A percentile compares a stretch with the other conserved stretches of the same genome.
These are phyloP conservation scores for Rana temporaria DNA, from an alignment of 2,113 vertebrate genomes.

Conservation along the genomic window DNA sequence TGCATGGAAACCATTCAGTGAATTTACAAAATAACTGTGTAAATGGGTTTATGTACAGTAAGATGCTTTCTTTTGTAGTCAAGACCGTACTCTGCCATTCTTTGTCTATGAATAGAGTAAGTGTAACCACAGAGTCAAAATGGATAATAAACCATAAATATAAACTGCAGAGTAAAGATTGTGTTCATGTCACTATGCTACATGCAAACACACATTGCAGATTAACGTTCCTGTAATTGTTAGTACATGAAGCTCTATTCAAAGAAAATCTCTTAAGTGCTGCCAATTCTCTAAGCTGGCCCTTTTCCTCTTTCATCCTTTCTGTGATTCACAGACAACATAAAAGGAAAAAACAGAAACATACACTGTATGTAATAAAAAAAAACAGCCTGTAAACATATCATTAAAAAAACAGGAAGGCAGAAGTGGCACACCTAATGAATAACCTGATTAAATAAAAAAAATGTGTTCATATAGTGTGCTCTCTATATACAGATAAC, in stretches of 20 bases:
- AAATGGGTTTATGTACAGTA: constrained; percentile 18
- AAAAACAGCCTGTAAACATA: not conserved
- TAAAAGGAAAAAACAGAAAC: not conserved
- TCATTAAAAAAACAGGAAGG: too few relatives aligned
- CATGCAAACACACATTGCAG: not conserved
- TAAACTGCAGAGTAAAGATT: constrained; percentile 28
- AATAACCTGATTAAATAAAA: too few relatives aligned
- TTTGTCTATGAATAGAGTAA: not conserved
- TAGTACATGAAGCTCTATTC: constrained; percentile 29
- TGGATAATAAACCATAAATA: constrained; percentile 7
- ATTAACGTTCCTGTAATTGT: constrained; percentile 40
- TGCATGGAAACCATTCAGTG: not conserved
- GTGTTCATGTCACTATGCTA: constrained; percentile 12
- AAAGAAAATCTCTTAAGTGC: constrained; percentile 41
- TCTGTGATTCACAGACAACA: not conserved
- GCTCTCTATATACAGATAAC: too few relatives aligned
- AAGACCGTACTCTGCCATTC: not conserved
- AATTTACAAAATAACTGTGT: not conserved
- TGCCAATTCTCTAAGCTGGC: constrained; percentile 41
- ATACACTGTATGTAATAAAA: not conserved
- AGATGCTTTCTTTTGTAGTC: not conserved
- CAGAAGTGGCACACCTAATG: too few relatives aligned
- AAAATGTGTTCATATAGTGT: too few relatives aligned
- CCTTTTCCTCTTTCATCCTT: constrained; percentile 23
- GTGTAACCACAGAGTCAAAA: not conserved